Evolutionary conservation across 1,140 invertebrate genomes (phyloP).

Genomic region (Ips nitidus): DNA sequence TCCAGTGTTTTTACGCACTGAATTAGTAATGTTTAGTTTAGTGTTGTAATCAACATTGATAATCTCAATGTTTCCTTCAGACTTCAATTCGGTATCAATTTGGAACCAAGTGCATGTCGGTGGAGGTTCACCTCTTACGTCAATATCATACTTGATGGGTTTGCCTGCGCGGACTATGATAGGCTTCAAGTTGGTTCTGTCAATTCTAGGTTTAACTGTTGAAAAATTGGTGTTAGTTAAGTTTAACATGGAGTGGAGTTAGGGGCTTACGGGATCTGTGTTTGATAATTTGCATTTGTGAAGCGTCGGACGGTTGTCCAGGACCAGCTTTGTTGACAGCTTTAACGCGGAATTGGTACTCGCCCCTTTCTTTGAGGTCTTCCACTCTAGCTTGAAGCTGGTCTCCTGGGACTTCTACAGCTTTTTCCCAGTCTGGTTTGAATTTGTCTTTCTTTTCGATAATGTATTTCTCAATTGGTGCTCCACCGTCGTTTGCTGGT

Average conservation of each 20-base stretch:
- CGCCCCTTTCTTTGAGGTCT: slow-evolving; percentile 85
- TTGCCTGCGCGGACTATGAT: slow-evolving; percentile 90
- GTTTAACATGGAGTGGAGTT: not conserved
- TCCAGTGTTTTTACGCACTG: slow-evolving; percentile 81
- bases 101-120: slow-evolving; percentile 90
- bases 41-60: slow-evolving; percentile 92
- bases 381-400: slow-evolving; percentile 76
- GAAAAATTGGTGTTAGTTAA: not conserved
- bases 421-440: slow-evolving; percentile 79
- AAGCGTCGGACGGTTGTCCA: slow-evolving; percentile 91
- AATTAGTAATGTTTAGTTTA: slow-evolving; percentile 84
- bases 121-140: slow-evolving; percentile 91
- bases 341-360: slow-evolving; percentile 93
- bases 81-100: slow-evolving; percentile 57
- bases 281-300: slow-evolving; percentile 88
- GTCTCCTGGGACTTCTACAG: slow-evolving; percentile 78
- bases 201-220: slow-evolving; percentile 93
- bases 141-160: slow-evolving; percentile 88
- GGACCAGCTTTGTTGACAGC: slow-evolving; percentile 96
- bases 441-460: slow-evolving; percentile 93
- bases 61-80: slow-evolving; percentile 77
- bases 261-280: slow-evolving; percentile 77
- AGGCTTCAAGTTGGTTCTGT: slow-evolving; percentile 90
- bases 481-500: slow-evolving; percentile 90
- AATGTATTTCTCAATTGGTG: slow-evolving; percentile 94